Evolutionary conservation across 2,113 vertebrate genomes (phyloP), one percentile per base, ranked within the genome.

Genomic region (Amblyornis subalaris): DNA sequence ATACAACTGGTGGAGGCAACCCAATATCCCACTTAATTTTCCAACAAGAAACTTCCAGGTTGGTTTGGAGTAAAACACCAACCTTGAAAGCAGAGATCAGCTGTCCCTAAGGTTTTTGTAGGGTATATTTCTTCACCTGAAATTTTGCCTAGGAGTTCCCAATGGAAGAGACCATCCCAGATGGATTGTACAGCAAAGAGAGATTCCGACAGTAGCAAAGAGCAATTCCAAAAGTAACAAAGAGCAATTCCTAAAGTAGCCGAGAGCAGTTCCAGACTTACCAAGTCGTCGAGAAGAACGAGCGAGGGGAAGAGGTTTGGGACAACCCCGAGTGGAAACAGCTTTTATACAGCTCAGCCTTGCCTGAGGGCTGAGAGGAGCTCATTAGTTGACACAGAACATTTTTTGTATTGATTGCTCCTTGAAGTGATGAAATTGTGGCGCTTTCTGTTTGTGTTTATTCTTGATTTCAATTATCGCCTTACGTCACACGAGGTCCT

Each of bases 331-430:
- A 66, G 71, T 22, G 35, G 22, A 66, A 71, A 12, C 58, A 18
- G 51, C 90, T 94, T 96, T 94, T 95, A 96, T 96, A 88, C 57
- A 31, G 19, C 10, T 64, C 62, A 72, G 53, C 38, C 10, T 73
- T 35, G 95, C 92, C 95, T 2, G 23, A 82, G 88, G 94, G 85
- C 26, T 58, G 74, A 72, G 78, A 79, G 48, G 42, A 58, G 23
- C 31, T 77, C 81, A 84, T 73, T 66, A 92, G 89, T 76, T 89
- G 91, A 96, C 84, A 61, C 3, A 1, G 69, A 82, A 58, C 80
- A 77, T 80, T 90, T 96, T 51, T 80, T 38, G 15, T 75, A 95
- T 94, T 89, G 91, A 86, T 94, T 86, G 76, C 65, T 50, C 50
- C 4, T 5, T 42, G 15, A 84, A 87, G 69, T 91, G 87, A 96